Conservation (phyloP, 2,888 invertebrate species). For the Scotopteryx bipunctaria region DNA sequence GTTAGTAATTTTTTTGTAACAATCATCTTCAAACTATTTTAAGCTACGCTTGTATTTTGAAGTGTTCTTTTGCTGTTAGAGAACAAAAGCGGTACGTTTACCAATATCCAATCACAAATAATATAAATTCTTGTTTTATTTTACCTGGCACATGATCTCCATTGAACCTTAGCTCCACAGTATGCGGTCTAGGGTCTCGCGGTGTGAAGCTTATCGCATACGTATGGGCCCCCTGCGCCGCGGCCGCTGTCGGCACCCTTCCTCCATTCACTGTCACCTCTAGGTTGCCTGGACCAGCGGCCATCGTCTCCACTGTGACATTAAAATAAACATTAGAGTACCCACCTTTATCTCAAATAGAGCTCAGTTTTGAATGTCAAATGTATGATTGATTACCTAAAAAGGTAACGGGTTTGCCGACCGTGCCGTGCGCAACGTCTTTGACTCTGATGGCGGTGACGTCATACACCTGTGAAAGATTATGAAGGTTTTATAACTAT, state of each 20-base stretch:
- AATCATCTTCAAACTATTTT: no score
- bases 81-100: no score
- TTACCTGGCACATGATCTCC: slow-evolving; percentile 96
- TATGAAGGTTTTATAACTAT: no score
- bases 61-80: no score
- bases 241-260: slow-evolving; percentile 97
- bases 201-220: slow-evolving; percentile 99
- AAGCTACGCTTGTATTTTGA: no score
- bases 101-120: no score
- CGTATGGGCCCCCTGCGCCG: slow-evolving; percentile 97
- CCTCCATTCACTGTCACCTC: slow-evolving; percentile 99
- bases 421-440: slow-evolving; percentile 93
- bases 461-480: slow-evolving; percentile 91
- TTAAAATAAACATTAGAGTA: neutral
- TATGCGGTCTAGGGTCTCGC: slow-evolving; percentile 94
- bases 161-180: slow-evolving; percentile 97
- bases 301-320: slow-evolving; percentile 94
- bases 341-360: neutral
- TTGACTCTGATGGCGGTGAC: slow-evolving; percentile 97
- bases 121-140: no score
- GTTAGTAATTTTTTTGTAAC: no score
- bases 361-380: neutral
- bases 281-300: slow-evolving; percentile 98
- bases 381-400: slow-evolving; percentile 82
- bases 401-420: slow-evolving; percentile 95